phyloP scores from a whole-genome alignment of 2,888 invertebrate genomes.

The Nemoura dubitans region DNA sequence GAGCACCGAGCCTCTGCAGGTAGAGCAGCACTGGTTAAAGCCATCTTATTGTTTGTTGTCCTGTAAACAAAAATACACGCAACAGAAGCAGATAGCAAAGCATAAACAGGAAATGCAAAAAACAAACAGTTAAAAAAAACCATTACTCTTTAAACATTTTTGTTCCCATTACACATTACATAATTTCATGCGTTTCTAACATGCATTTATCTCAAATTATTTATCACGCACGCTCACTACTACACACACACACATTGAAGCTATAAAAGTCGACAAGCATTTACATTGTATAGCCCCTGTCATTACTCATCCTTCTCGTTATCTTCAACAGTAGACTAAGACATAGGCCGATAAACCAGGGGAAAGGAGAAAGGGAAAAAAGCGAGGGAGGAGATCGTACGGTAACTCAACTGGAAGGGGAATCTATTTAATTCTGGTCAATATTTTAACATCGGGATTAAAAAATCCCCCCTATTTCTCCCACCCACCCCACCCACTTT shows the following conservation, averaged over 20 bases:
- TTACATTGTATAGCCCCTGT: not conserved
- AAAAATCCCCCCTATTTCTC: conserved; percentile 43
- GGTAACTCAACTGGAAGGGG: conserved; percentile 40
- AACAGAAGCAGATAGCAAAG: no score
- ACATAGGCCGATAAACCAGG: no score
- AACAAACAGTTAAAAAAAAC: not conserved
- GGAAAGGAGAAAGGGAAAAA: conserved; percentile 17
- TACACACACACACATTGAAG: not conserved
- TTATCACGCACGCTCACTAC: not conserved
- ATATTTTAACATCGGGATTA: conserved; percentile 56
- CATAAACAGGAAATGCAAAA: not conserved
- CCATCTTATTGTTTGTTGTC: no score
- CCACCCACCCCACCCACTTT: conserved; percentile 41
- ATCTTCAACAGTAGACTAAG: conserved; percentile 34
- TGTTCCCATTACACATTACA: not conserved
- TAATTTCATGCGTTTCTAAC: not conserved
- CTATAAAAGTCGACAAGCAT: not conserved
- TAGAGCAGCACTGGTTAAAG: no score
- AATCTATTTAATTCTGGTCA: conserved; percentile 54
- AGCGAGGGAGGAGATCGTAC: conserved; percentile 33
- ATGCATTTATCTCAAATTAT: not conserved
- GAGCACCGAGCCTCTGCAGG: no score
- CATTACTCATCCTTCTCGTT: conserved; percentile 32
- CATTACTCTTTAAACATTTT: not conserved
- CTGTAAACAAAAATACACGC: no score